A percentile compares a stretch with the other conserved stretches of the same genome.
Conservation (phyloP, 2,113 vertebrate genomes). For the Boulengeromyrus knoepffleri region DNA sequence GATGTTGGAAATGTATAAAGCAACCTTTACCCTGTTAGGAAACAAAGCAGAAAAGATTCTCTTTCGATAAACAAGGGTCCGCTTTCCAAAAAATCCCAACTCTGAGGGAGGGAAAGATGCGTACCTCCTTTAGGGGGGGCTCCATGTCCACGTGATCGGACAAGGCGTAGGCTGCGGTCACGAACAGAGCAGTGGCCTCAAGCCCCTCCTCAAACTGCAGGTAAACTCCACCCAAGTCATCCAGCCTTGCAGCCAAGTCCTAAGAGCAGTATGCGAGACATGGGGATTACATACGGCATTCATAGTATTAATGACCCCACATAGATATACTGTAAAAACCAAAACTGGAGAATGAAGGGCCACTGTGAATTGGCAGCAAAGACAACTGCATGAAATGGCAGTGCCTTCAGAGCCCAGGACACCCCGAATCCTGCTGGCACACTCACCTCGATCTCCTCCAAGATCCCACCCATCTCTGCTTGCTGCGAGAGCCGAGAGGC, state of each 20-base stretch:
- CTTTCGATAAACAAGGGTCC: neutral
- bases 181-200: slow-evolving; percentile 86
- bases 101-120: slow-evolving; percentile 2
- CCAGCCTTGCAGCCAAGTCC: slow-evolving; percentile 93
- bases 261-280: slow-evolving; percentile 39
- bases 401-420: neutral
- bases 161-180: slow-evolving; percentile 83
- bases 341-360: neutral
- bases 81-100: neutral
- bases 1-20: neutral
- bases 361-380: neutral
- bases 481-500: slow-evolving; percentile 87
- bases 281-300: neutral
- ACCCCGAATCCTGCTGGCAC: neutral
- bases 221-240: slow-evolving; percentile 89
- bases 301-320: neutral
- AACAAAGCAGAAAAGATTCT: neutral
- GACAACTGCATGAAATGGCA: neutral
- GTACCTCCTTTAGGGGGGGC: slow-evolving; percentile 88
- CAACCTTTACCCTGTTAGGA: neutral
- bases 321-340: neutral
- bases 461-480: slow-evolving; percentile 80
- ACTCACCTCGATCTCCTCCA: slow-evolving; percentile 91
- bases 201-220: slow-evolving; percentile 97
- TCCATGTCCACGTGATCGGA: slow-evolving; percentile 88